Evolutionary conservation across 2,113 vertebrate genomes (phyloP).

Genomic region (Butorides virescens): DNA sequence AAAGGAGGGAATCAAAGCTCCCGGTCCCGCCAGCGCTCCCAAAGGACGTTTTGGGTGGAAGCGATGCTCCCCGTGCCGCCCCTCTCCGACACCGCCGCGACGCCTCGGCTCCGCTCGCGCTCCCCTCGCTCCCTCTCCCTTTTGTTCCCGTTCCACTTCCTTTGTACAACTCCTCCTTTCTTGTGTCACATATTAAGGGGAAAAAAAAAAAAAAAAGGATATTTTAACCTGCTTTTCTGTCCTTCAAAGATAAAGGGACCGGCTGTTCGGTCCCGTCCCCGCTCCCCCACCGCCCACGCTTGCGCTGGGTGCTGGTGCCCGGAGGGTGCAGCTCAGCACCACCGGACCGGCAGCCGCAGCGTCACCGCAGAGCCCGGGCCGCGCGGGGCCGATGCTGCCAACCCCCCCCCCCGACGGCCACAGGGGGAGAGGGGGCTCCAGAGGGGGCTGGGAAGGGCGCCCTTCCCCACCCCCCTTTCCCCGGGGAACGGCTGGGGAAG

Average conservation of each 20-base stretch:
- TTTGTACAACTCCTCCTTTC: background rate
- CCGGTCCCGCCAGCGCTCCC: background rate
- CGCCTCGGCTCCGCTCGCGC: background rate
- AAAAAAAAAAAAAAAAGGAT: no score
- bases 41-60: background rate
- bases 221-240: background rate
- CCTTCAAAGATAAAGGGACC: background rate
- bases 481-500: background rate
- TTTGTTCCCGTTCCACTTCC: background rate
- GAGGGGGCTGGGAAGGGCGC: background rate
- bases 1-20: constrained; percentile 26
- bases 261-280: background rate
- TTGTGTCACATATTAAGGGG: background rate
- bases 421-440: no score
- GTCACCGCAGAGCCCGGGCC: background rate
- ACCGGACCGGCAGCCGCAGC: background rate
- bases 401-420: background rate
- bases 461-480: background rate
- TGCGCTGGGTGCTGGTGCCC: rapidly evolving
- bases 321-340: background rate
- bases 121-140: background rate
- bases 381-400: rapidly evolving
- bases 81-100: background rate
- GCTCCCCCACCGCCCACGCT: background rate
- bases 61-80: background rate